Evolutionary conservation across 2,113 vertebrate genomes (phyloP).

Genomic region (Apodemus sylvaticus): DNA sequence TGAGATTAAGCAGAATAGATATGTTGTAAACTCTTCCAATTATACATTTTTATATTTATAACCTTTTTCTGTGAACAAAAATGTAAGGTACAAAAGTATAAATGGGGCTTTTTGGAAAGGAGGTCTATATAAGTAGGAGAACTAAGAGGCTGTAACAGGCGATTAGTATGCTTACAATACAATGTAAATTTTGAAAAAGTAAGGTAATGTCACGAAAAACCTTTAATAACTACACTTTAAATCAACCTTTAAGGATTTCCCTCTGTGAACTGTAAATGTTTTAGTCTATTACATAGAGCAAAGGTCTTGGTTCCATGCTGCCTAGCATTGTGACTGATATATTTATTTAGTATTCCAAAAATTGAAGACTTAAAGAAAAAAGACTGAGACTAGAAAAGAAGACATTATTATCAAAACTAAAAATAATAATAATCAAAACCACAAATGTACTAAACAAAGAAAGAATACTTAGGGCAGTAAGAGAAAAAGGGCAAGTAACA

Average conservation of each 20-base stretch:
- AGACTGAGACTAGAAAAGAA: background rate
- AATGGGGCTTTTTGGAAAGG: background rate
- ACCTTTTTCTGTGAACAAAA: background rate
- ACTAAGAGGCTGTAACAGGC: too few relatives aligned
- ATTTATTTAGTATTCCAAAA: background rate
- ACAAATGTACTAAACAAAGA: too few relatives aligned
- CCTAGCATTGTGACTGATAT: background rate
- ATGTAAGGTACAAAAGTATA: background rate
- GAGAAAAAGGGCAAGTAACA: too few relatives aligned
- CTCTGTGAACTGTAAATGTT: background rate
- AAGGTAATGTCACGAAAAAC: background rate
- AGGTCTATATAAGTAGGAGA: background rate
- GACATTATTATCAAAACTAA: background rate
- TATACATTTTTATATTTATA: background rate
- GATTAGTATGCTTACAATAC: too few relatives aligned
- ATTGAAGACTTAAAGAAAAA: background rate
- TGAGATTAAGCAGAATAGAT: background rate
- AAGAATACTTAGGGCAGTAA: too few relatives aligned
- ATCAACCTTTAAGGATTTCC: too few relatives aligned
- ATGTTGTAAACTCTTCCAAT: background rate
- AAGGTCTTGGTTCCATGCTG: background rate
- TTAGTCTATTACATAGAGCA: background rate
- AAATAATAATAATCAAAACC: too few relatives aligned
- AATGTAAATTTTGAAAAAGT: background rate
- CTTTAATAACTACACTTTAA: background rate